Evolutionary conservation across 2,113 vertebrate genomes (phyloP).

Genomic region (Eulemur macaco): DNA sequence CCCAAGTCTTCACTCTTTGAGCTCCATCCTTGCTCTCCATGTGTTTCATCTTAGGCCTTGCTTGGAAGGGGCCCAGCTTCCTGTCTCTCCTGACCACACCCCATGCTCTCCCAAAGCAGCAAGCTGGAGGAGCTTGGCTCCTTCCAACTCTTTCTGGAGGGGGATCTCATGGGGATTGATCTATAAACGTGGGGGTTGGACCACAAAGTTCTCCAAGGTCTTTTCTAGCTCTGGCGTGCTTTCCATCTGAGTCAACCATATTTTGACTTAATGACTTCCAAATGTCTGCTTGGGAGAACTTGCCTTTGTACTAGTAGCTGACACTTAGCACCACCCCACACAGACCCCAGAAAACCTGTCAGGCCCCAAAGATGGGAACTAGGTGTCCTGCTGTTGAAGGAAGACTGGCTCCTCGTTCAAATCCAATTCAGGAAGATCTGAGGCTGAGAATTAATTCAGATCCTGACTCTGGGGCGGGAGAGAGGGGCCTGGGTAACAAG

Average conservation of each 20-base stretch:
- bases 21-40: neutral
- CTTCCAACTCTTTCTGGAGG: neutral
- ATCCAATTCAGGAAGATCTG: neutral
- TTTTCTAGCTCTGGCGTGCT: constrained; percentile 27
- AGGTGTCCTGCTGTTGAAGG: neutral
- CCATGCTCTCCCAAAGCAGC: neutral
- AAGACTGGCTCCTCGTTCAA: neutral
- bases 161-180: neutral
- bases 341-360: neutral
- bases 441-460: neutral
- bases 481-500: neutral
- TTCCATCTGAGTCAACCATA: constrained; percentile 62
- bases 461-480: neutral
- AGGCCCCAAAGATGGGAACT: neutral
- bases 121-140: neutral
- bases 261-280: constrained; percentile 68
- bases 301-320: neutral
- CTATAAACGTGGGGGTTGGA: neutral
- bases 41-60: neutral
- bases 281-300: constrained; percentile 58
- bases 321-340: neutral
- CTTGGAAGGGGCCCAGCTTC: neutral
- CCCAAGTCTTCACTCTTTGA: neutral
- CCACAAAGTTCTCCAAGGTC: constrained; percentile 44
- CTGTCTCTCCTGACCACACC: neutral